Percentiles rank a stretch among this genome's conserved stretches.
These are phyloP conservation scores for Prunella fulvescens DNA, from an alignment of 2,113 vertebrate genomes.

Conservation along the genomic window DNA sequence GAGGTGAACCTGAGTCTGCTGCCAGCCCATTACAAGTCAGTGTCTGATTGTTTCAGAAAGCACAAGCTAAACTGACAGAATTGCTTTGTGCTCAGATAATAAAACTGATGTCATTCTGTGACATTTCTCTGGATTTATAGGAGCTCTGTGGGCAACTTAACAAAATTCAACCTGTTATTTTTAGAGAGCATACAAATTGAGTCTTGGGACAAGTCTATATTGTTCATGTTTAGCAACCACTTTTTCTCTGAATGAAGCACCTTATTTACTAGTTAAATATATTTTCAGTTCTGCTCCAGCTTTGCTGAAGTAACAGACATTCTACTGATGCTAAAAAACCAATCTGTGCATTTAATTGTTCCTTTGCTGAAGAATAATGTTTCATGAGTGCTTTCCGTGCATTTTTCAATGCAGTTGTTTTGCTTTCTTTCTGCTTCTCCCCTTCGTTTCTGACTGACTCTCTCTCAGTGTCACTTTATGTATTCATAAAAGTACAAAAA, in stretches of 20 bases:
- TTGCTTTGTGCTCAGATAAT: constrained; percentile 1
- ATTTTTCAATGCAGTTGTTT: not conserved
- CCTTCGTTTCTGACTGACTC: not conserved
- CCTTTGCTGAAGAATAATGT: not conserved
- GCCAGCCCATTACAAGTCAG: constrained; percentile 13
- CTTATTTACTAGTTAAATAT: not conserved
- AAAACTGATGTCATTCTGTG: not conserved
- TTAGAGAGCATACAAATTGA: not conserved
- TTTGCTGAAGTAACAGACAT: not conserved
- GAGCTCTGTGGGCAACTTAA: not conserved
- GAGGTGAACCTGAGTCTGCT: constrained; percentile 8
- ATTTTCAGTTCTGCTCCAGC: not conserved
- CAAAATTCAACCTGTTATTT: not conserved
- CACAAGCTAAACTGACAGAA: not conserved
- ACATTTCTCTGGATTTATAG: constrained; percentile 29
- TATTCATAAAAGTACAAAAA: not conserved
- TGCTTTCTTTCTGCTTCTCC: not conserved
- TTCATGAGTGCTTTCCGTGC: not conserved
- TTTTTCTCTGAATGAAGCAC: not conserved
- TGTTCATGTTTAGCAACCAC: not conserved
- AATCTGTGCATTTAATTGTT: not conserved
- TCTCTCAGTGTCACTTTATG: not conserved
- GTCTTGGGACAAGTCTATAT: not conserved
- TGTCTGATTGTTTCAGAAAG: constrained; percentile 1
- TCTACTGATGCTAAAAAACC: not conserved